Evolutionary conservation across 1,140 invertebrate genomes (phyloP), one percentile per base, ranked within the genome.

Genomic region (Trichomalopsis sarcophagae): DNA sequence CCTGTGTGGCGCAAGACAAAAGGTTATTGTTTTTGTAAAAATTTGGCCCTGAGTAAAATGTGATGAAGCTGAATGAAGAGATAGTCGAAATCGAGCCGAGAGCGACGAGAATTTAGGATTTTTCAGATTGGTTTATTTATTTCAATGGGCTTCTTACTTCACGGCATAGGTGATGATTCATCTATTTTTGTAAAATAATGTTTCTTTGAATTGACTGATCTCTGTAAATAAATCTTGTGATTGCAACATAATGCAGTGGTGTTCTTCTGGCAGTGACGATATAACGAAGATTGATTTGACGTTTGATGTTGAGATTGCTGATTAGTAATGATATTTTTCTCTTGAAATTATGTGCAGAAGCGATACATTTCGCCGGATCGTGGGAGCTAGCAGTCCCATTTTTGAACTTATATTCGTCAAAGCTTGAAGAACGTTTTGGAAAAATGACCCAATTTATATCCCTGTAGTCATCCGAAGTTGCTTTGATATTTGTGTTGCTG

Each of bases 201-300:
- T 82, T 5, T 11, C 3, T 66, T 30, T n/a, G 21, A 23, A 82
- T 40, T 82, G 33, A 30, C 36, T 82, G 7, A 82, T 82, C 7
- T 74, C 81, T 82, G 81, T 82, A 82, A 82, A 75, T 82, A 76
- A 82, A 82, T 73, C 13, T 17, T 66, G n/a, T 75, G 55, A 27
- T 75, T 81, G 80, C 21, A 81, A 81, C 40, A 50, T 50, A 82
- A 82, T 47, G 33, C 27, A 75, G 23, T 36, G 30, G 33, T 40
- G 73, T 47, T 75, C 50, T 23, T 75, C 47, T 75, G 21, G 7
- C 81, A 76, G 14, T 75, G 73, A 75, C 73, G 47, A 50, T n/a
- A 11, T 33, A 55, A 14, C 50, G 11, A 40, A 36, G 21, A 36
- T 4, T 74, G 33, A 36, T 36, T 74, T 44, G 73, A 36, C 13